phyloP scores from a whole-genome alignment of 2,888 invertebrate genomes.

The Hypena proboscidalis region DNA sequence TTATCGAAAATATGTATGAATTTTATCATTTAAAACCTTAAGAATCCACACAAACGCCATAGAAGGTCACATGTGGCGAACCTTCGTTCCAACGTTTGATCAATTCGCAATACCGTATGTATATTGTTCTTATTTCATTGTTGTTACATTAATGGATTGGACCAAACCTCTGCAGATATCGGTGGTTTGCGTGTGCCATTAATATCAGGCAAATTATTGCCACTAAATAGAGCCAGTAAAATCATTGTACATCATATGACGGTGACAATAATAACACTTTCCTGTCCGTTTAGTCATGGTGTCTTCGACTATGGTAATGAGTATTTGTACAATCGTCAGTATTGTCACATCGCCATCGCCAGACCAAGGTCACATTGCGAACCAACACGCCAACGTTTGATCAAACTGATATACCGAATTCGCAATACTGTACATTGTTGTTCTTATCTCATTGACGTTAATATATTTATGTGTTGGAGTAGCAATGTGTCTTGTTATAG shows the following conservation, averaged over 20 bases:
- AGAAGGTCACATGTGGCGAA: too few relatives aligned
- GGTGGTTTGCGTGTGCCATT: too few relatives aligned
- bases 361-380: constrained; percentile 64
- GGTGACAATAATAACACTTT: constrained; percentile 20
- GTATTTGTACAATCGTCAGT: constrained; percentile 68
- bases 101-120: too few relatives aligned
- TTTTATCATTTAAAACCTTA: too few relatives aligned
- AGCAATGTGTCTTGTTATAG: constrained; percentile 43
- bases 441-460: constrained; percentile 37
- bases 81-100: too few relatives aligned
- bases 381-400: constrained; percentile 47
- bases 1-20: too few relatives aligned
- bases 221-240: too few relatives aligned
- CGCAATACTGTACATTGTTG: constrained; percentile 43
- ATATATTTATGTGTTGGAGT: constrained; percentile 36
- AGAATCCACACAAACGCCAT: too few relatives aligned
- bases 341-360: constrained; percentile 60
- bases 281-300: constrained; percentile 58
- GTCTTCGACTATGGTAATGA: constrained; percentile 65
- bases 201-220: too few relatives aligned
- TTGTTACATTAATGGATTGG: too few relatives aligned
- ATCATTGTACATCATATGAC: not conserved
- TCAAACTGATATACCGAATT: constrained; percentile 45
- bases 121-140: too few relatives aligned
- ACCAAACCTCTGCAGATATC: too few relatives aligned